These are phyloP conservation scores for Cossypha dichroa DNA, from an alignment of 2,797 vertebrate species.

Conservation along the genomic window DNA sequence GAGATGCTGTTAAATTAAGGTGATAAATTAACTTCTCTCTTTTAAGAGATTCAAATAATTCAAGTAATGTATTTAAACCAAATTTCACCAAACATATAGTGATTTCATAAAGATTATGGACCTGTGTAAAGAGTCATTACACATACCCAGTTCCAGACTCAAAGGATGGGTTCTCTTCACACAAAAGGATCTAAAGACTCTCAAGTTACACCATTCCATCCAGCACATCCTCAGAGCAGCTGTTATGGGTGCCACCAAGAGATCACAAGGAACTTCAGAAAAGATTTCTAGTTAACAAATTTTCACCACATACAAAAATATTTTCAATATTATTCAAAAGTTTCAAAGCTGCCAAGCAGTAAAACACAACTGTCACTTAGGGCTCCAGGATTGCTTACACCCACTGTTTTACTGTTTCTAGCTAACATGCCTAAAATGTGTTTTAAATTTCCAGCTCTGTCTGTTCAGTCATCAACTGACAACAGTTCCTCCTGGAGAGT, in stretches of 20 bases:
- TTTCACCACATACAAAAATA: background rate
- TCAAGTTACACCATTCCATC: background rate
- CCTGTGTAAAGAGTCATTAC: background rate
- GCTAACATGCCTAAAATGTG: constrained; percentile 12
- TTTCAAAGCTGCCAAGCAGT: background rate
- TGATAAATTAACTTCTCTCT: background rate
- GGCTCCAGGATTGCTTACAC: background rate
- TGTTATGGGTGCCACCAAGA: background rate
- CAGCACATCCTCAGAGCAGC: background rate
- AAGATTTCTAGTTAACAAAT: background rate
- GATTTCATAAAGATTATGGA: background rate
- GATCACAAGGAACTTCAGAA: background rate
- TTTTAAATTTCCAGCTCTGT: constrained; percentile 35
- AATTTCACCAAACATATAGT: background rate
- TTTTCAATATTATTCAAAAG: background rate
- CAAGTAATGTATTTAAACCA: background rate
- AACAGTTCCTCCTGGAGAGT: constrained; percentile 14
- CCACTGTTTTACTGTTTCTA: background rate
- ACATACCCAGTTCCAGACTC: background rate
- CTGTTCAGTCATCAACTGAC: background rate
- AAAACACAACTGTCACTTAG: background rate
- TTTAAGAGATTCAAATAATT: background rate
- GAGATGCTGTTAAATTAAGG: background rate
- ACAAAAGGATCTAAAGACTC: background rate
- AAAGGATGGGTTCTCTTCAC: background rate